Evolutionary conservation across 2,888 invertebrate species (phyloP), one percentile per base, ranked within the genome.

Genomic region (Polietes domitor): DNA sequence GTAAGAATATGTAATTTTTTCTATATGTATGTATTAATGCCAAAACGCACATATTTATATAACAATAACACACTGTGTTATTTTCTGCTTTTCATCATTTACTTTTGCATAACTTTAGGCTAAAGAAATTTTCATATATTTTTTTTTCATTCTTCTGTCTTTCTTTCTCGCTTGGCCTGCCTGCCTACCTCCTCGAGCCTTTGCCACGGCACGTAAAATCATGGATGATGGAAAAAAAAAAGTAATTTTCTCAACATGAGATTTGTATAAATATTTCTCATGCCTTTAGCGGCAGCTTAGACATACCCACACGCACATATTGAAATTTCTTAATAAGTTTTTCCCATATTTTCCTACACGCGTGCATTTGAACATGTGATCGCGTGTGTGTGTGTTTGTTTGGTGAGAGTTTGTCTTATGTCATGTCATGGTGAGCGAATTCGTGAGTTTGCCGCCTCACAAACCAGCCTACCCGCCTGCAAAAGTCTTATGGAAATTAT

Each of bases 161-260:
- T 47, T 32, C n/a, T 47, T 47, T 12, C 41, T 63, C n/a, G n/a
- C n/a, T n/a, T n/a, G n/a, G n/a, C n/a, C n/a, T n/a, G n/a, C n/a
- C n/a, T n/a, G n/a, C n/a, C n/a, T n/a, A n/a, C 15, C 41, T 47
- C 1, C 47, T 47, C 12, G 15, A 63, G 63, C 0, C 32, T 65
- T 37, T 19, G 17, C 37, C 19, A n/a, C 17, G 37, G 65, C 37
- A 65, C 37, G 41, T 65, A 65, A 65, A 37, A 37, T 43, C 41
- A 41, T 41, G 65, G 65, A 41, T 61, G 61, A 26, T 28, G 61
- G n/a, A 26, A 28, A 12, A 26, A 58, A 43, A 41, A 65, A 68
- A 24, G 68, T 68, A 68, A 68, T 68, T 68, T 68, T 68, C 43
- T 21, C 43, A 43, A 68, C 68, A 41, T 41, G 68, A 43, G 68